Percentiles rank a stretch among this genome's conserved stretches.
Conservation (phyloP, 2,113 vertebrate species). For the Callocephalon fimbriatum region DNA sequence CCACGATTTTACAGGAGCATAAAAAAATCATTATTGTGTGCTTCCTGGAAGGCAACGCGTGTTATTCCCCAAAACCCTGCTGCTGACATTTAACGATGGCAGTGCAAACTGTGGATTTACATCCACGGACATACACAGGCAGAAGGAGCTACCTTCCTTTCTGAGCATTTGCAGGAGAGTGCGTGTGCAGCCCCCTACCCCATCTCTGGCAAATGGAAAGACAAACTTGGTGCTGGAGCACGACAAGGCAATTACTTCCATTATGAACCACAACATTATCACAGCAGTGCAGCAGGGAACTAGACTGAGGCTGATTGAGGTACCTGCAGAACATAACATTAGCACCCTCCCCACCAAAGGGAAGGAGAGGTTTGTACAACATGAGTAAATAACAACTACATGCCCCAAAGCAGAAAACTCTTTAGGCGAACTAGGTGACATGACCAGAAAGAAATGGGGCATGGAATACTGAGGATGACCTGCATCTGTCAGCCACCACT, state of each 20-base stretch:
- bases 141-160: not conserved
- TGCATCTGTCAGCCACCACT: not conserved
- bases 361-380: not conserved
- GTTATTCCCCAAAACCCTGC: not conserved
- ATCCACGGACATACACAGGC: not conserved
- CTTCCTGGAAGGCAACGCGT: not conserved
- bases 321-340: not conserved
- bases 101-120: not conserved
- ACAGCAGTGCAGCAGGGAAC: not conserved
- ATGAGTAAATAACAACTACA: not conserved
- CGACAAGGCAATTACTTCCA: not conserved
- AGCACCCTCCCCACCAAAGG: not conserved
- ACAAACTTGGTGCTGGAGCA: not conserved
- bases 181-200: accelerated
- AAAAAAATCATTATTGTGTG: not conserved
- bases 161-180: not conserved
- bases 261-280: not conserved
- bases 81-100: not conserved
- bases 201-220: not conserved
- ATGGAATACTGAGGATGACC: not conserved
- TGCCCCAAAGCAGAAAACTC: not conserved
- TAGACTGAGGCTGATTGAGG: not conserved
- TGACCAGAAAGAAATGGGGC: not conserved
- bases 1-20: not conserved
- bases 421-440: not conserved